Percentiles rank a stretch among this genome's conserved stretches.
Conservation (phyloP, 2,797 vertebrate genomes). For the Halcyon smyrnensis region DNA sequence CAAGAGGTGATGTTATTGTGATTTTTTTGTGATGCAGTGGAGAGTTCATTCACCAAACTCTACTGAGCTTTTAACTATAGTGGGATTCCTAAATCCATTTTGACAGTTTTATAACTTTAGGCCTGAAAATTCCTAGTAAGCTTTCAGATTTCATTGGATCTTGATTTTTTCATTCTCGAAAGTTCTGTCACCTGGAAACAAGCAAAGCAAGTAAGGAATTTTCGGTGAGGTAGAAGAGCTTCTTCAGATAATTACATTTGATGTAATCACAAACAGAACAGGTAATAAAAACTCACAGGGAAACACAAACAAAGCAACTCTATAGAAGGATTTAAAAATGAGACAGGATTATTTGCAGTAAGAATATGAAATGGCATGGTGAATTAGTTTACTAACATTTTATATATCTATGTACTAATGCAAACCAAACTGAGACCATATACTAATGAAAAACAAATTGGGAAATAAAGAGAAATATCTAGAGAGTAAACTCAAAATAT, state of each 20-base stretch:
- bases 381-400: neutral
- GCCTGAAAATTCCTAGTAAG: neutral
- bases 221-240: neutral
- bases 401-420: neutral
- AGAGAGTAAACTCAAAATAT: neutral
- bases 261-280: neutral
- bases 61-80: neutral
- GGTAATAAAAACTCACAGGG: neutral
- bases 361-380: neutral
- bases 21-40: neutral
- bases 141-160: neutral
- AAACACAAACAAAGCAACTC: neutral
- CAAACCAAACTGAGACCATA: neutral
- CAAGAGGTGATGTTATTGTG: neutral
- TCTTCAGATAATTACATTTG: neutral
- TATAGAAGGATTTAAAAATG: neutral
- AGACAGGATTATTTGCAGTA: neutral
- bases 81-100: neutral
- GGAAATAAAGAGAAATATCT: neutral
- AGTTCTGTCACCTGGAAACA: neutral
- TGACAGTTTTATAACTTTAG: neutral
- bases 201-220: neutral
- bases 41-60: neutral
- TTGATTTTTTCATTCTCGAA: neutral
- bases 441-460: neutral